A percentile compares a stretch with the other conserved stretches of the same genome.
phyloP scores from a whole-genome alignment of 2,113 vertebrate genomes.

The Myiozetetes cayanensis region DNA sequence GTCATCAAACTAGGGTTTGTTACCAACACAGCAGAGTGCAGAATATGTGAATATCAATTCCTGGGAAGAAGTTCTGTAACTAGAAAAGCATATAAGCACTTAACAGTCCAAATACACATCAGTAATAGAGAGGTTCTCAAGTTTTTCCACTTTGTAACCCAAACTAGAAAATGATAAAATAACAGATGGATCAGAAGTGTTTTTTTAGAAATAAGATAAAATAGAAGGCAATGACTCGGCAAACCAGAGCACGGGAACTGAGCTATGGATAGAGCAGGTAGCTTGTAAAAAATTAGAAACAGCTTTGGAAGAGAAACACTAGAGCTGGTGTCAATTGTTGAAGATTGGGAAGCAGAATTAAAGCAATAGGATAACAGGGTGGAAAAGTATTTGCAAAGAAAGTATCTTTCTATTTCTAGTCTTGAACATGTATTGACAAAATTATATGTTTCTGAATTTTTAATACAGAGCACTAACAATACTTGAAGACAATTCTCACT shows the following conservation, averaged over 20 bases:
- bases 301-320: background rate
- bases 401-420: background rate
- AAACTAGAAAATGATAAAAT: background rate
- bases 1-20: background rate
- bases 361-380: background rate
- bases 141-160: background rate
- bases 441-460: background rate
- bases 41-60: background rate
- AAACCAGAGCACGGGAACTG: background rate
- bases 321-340: background rate
- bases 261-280: background rate
- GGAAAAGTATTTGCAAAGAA: background rate
- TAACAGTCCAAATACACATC: background rate
- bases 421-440: background rate
- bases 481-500: background rate
- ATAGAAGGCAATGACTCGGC: background rate
- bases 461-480: background rate
- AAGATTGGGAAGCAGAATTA: background rate
- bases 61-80: background rate
- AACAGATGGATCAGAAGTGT: background rate
- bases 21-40: accelerated
- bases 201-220: background rate
- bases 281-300: background rate
- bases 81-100: background rate
- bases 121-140: background rate